Evolutionary conservation across 2,888 invertebrate species (phyloP).

Genomic region (Lasioglossum figueresi): DNA sequence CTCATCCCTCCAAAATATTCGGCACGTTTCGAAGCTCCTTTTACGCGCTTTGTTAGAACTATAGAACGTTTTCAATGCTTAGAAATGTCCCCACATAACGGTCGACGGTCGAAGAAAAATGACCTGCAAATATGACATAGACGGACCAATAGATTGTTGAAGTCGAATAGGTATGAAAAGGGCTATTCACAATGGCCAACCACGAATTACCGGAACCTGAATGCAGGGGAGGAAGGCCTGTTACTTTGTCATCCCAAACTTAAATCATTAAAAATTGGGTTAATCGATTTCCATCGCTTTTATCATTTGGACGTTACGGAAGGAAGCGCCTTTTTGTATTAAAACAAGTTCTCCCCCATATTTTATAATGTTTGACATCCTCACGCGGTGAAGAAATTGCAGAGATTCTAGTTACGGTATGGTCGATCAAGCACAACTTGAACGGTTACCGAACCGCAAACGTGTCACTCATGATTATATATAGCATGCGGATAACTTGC

Average conservation of each 20-base stretch:
- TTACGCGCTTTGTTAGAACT: background rate
- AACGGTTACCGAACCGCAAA: slow-evolving; percentile 38
- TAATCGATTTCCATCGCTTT: background rate
- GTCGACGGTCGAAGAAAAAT: background rate
- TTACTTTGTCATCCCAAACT: background rate
- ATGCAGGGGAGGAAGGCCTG: background rate
- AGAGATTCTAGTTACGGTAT: slow-evolving; percentile 39
- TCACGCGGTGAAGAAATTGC: slow-evolving; percentile 27
- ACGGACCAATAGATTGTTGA: background rate
- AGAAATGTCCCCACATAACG: background rate
- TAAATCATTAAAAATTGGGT: background rate
- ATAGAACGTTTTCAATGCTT: background rate
- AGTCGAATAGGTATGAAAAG: background rate
- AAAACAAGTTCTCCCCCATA: background rate
- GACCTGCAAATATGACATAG: slow-evolving; percentile 2
- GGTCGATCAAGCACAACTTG: slow-evolving; percentile 46
- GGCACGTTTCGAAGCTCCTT: background rate
- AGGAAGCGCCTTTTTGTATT: background rate
- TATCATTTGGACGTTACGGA: background rate
- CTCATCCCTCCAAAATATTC: background rate
- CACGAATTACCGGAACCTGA: background rate
- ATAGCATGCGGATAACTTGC: background rate
- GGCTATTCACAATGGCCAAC: background rate
- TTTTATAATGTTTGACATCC: slow-evolving; percentile 14
- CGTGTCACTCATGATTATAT: slow-evolving; percentile 38